Percentiles rank a stretch among this genome's conserved stretches.
phyloP scores from a whole-genome alignment of 2,797 vertebrate species.

The Channa striata region DNA sequence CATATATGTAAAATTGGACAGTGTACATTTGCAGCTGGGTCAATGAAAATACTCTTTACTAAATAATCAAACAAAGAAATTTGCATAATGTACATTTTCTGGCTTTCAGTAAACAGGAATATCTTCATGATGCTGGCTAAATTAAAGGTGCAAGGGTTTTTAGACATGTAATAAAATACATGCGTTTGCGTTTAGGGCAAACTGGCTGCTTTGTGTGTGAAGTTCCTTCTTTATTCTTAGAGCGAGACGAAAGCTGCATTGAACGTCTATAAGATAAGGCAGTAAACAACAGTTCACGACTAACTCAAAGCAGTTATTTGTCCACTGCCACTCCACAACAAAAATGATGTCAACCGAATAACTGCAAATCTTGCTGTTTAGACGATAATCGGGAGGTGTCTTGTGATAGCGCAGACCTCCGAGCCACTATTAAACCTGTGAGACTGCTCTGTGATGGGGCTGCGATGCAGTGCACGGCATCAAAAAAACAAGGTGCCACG shows the following conservation, averaged over 20 bases:
- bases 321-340: constrained; percentile 64
- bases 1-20: neutral
- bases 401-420: constrained; percentile 67
- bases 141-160: constrained; percentile 35
- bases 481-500: constrained; percentile 65
- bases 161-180: constrained; percentile 64
- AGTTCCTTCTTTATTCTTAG: constrained; percentile 38
- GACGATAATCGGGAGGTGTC: constrained; percentile 56
- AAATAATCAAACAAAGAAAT: neutral
- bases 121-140: constrained; percentile 29
- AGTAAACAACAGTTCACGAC: constrained; percentile 51
- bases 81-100: neutral
- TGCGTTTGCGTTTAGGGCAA: constrained; percentile 52
- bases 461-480: constrained; percentile 54
- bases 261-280: constrained; percentile 53
- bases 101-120: neutral
- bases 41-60: neutral
- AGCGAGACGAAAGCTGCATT: constrained; percentile 44
- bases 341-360: constrained; percentile 72
- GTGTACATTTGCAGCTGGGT: neutral
- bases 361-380: constrained; percentile 73
- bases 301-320: constrained; percentile 80
- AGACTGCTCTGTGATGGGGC: constrained; percentile 49
- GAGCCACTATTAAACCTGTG: constrained; percentile 74
- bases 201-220: constrained; percentile 32